Conservation (phyloP, 1,140 invertebrate species). For the Philotrypesis tridentata region DNA sequence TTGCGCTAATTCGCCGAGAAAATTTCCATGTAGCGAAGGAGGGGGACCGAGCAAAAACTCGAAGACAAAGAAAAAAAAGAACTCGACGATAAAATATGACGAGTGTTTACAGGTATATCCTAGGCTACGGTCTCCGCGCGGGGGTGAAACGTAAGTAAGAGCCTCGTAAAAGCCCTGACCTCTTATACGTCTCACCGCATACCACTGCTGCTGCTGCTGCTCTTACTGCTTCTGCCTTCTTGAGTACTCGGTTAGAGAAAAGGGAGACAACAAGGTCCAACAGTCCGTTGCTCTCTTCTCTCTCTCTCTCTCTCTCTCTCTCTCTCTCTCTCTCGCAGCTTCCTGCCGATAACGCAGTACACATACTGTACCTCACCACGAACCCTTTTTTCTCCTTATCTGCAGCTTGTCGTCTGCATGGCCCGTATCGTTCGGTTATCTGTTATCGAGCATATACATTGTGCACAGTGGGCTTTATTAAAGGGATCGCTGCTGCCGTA, state of each 20-base stretch:
- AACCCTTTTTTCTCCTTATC: background rate
- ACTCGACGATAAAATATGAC: background rate
- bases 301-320: background rate
- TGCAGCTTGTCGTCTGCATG: background rate
- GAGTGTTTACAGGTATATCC: background rate
- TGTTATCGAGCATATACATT: background rate
- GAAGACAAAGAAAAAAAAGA: background rate
- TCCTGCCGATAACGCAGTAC: background rate
- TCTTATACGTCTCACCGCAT: background rate
- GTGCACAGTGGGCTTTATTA: background rate
- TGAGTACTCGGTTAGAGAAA: background rate
- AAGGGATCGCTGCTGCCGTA: background rate
- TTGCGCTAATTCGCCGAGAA: background rate
- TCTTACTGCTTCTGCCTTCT: background rate
- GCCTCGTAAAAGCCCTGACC: slow-evolving; percentile 10
- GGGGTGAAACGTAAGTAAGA: slow-evolving; percentile 13
- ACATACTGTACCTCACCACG: too few species aligned
- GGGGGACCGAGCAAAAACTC: background rate
- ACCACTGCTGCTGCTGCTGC: background rate
- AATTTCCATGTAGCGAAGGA: background rate
- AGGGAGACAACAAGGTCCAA: background rate
- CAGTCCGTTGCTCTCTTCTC: background rate
- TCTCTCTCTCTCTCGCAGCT: background rate
- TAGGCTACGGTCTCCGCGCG: too few species aligned
- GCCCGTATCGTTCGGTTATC: background rate